Base-by-base conservation (phyloP, 2,113 vertebrate genomes). In the Variabilichromis moorii region DNA sequence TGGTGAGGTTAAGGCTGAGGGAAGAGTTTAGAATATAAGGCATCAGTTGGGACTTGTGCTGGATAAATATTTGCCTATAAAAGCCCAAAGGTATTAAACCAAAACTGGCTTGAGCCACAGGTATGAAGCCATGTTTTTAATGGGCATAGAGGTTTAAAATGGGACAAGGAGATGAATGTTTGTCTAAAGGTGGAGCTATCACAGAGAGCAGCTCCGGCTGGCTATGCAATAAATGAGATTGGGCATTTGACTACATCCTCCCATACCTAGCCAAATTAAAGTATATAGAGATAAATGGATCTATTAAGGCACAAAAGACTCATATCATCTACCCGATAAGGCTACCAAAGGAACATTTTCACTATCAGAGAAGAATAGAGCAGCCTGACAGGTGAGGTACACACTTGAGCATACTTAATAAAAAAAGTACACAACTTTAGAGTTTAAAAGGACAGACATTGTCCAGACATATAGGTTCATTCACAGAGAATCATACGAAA, bases 201-300 rank as follows among this genome's bases (percentile, higher is more conserved):
- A 85, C 79, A 81, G 35, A 61, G 55, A 71, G 66, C 59, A 71
- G 28, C 55, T 80, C 71, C 35, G n/a, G 57, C 73, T 82, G 86
- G 90, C 89, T 94, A 95, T 95, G 94, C 91, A 96, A 96, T 93
- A 94, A 93, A 91, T 95, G 93, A 94, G 89, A 50, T 54, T 85
- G 88, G 87, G 76, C 90, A 96, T 95, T 94, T 96, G 89, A 96
- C 96, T 94, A 93, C 91, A 93, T 93, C 93, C 87, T 95, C 89
- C 89, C 85, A 66, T 82, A 87, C 88, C 87, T 84, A 71, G 95
- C 85, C 95, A 95, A 95, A 96, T 95, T 94, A 95, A 94, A 95
- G 91, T 95, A 90, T 93, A 95, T 92, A 90, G 93, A 95, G 91
- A 96, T 96, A 95, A 96, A 96, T 96, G 83, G 87, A 94, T 94